Evolutionary conservation across 2,113 vertebrate species (phyloP), one percentile per base, ranked within the genome.

Genomic region (Cariama cristata): DNA sequence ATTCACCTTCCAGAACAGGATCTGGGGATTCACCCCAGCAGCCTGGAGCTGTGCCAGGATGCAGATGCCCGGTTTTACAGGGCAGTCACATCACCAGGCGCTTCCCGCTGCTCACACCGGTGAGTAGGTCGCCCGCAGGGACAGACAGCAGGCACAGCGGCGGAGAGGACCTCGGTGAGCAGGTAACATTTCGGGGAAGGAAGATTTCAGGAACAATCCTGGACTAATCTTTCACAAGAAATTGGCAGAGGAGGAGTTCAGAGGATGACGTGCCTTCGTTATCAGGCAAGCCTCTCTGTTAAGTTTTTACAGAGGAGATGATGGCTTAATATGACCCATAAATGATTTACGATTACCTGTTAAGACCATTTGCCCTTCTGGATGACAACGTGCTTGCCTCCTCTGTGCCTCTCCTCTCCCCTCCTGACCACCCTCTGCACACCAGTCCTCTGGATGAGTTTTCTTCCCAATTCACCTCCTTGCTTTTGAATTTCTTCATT

Each of bases 261-360:
- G 71, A 38, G 72, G 40, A 17, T 23, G 67, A 14, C 0, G 0
- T 30, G 69, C 21, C 26, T 33, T 73, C 0, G 0, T 52, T 60
- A 66, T 24, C 27, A 66, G 58, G 26, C 55, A 74, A 72, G 44
- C 14, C 69, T 40, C 63, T 47, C 38, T 60, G n/a, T 1, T 21
- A 17, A 55, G 47, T 8, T 68, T 89, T 93, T 47, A 82, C 38
- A 67, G 69, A 67, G 28, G 73, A 72, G 21, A 7, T 38, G 47
- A 23, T 2, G 12, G 52, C 22, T 63, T 69, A 55, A 44, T 13
- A 10, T 1, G 16, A 67, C 32, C 68, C 42, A n/a, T 15, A 77
- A 81, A 56, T 26, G 3, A 87, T 58, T 66, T 56, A 42, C n/a
- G 73, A 14, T 20, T 66, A 23, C 24, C 73, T 17, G 8, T 11